A percentile compares a stretch with the other conserved stretches of the same genome.
These are phyloP conservation scores for Trematocara unimaculatum DNA, from an alignment of 2,113 vertebrate genomes.

Conservation along the genomic window DNA sequence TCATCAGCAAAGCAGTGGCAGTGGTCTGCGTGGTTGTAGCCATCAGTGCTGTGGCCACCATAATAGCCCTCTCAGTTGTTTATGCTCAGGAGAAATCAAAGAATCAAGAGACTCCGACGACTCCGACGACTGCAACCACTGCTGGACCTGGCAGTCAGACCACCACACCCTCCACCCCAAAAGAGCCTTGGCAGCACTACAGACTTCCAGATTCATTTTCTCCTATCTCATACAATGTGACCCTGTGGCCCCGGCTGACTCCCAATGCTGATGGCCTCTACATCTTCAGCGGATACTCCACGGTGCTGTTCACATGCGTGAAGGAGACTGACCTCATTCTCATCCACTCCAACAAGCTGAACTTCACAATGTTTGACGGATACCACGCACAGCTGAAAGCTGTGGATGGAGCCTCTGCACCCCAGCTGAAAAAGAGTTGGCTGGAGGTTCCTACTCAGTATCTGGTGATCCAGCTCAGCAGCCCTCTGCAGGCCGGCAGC, in stretches of 20 bases:
- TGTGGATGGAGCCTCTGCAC: fast-evolving
- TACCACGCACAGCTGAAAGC: constrained; percentile 3
- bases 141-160: fast-evolving
- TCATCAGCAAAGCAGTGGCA: constrained; percentile 77
- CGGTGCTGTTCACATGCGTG: constrained; percentile 73
- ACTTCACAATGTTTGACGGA: constrained; percentile 54
- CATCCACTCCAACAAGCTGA: constrained; percentile 87
- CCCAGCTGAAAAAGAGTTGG: constrained; percentile 43
- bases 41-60: constrained; percentile 66
- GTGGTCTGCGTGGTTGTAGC: constrained; percentile 59
- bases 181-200: constrained; percentile 73
- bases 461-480: constrained; percentile 76
- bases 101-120: constrained; percentile 32
- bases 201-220: constrained; percentile 74
- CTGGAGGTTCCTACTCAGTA: constrained; percentile 75
- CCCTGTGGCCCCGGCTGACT: constrained; percentile 75
- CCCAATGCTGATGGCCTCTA: constrained; percentile 23
- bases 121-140: fast-evolving
- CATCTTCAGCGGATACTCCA: constrained; percentile 78
- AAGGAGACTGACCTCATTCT: constrained; percentile 78
- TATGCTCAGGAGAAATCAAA: constrained; percentile 74
- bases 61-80: constrained; percentile 78
- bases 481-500: constrained; percentile 3
- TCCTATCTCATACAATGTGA: constrained; percentile 74
- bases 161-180: neutral